Evolutionary conservation across 2,888 invertebrate species (phyloP).

Genomic region (Amiota communis): DNA sequence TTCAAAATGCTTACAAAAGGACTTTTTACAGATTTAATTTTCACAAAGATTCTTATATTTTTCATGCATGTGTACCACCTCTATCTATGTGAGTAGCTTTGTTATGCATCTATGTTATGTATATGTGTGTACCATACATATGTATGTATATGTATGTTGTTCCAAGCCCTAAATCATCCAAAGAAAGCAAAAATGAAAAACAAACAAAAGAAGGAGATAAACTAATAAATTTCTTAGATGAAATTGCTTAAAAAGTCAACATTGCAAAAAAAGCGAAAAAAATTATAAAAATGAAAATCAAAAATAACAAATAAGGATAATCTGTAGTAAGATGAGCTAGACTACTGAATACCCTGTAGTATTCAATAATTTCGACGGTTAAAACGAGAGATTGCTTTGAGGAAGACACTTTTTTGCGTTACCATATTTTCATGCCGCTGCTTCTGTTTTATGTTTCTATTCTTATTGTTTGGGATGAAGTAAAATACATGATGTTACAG

Average conservation of each 20-base stretch:
- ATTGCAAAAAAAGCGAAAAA: neutral
- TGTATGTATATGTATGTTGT: neutral
- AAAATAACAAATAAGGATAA: neutral
- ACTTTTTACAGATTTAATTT: slow-evolving; percentile 35
- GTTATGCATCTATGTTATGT: slow-evolving; percentile 3
- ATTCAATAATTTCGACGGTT: neutral
- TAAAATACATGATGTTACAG: too few species aligned
- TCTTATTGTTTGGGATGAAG: too few species aligned
- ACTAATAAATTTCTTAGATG: slow-evolving; percentile 32
- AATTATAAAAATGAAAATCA: neutral
- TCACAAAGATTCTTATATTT: neutral
- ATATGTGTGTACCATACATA: slow-evolving; percentile 3
- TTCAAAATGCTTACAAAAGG: slow-evolving; percentile 39
- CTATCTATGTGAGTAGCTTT: neutral
- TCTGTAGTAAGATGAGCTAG: neutral
- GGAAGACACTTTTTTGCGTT: too few species aligned
- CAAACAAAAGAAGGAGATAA: slow-evolving; percentile 6
- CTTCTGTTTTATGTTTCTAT: too few species aligned
- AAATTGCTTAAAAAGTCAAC: slow-evolving; percentile 19
- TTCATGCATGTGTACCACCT: neutral
- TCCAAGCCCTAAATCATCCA: neutral
- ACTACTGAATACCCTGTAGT: neutral
- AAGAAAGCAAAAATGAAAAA: slow-evolving; percentile 10
- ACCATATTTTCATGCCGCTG: too few species aligned
- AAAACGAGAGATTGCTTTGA: too few species aligned